phyloP scores from a whole-genome alignment of 1,140 invertebrate species.

The Apis laboriosa region DNA sequence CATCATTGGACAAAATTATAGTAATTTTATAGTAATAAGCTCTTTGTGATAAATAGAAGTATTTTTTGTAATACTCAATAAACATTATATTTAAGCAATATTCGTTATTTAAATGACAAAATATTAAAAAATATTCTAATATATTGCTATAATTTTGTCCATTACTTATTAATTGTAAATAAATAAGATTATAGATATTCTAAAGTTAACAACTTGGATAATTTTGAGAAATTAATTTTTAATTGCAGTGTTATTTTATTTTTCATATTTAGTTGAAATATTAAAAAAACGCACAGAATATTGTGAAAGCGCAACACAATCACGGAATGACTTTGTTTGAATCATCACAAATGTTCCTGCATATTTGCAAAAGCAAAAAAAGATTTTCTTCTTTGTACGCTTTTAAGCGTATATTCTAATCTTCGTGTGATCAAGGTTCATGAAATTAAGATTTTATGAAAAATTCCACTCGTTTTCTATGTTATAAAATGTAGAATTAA shows the following conservation, averaged over 20 bases:
- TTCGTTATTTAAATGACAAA: no score
- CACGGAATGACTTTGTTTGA: background rate
- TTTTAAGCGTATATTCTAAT: background rate
- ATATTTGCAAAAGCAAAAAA: constrained; percentile 7
- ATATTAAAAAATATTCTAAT: background rate
- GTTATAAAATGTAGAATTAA: background rate
- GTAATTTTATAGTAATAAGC: background rate
- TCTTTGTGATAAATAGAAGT: background rate
- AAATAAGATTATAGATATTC: background rate
- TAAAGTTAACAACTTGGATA: background rate
- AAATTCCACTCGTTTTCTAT: background rate
- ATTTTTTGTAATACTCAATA: background rate
- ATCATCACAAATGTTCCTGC: background rate
- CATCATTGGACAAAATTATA: background rate
- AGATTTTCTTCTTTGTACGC: background rate
- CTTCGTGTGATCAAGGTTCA: constrained; percentile 22
- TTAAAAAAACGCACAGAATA: constrained; percentile 13
- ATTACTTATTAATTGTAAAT: background rate
- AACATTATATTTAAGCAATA: background rate
- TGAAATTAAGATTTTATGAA: background rate
- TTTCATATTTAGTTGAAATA: constrained; percentile 7
- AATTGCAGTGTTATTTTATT: background rate
- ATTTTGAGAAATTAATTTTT: constrained; percentile 20
- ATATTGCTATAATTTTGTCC: background rate
- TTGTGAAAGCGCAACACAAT: constrained; percentile 30